Percentiles rank a stretch among this genome's conserved stretches.
These are phyloP conservation scores for Agapornis roseicollis DNA, from an alignment of 2,113 vertebrate species.

Conservation along the genomic window DNA sequence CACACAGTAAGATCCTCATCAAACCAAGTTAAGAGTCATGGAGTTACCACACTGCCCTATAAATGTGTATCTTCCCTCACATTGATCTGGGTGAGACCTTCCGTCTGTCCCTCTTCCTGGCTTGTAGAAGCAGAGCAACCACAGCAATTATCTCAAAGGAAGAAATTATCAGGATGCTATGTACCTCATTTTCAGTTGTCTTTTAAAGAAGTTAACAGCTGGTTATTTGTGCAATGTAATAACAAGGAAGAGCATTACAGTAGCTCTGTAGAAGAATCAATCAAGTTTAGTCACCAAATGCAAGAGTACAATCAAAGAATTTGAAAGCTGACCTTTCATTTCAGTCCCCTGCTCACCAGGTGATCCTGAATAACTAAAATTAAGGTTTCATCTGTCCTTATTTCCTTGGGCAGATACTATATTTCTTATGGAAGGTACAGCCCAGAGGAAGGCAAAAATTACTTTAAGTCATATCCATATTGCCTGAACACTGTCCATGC, in stretches of 20 bases:
- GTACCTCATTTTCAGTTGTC: neutral
- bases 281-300: neutral
- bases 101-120: neutral
- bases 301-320: neutral
- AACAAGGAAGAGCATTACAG: neutral
- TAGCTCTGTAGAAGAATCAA: neutral
- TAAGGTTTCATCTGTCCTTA: neutral
- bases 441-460: neutral
- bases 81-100: neutral
- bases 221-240: neutral
- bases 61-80: neutral
- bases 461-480: neutral
- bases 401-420: neutral
- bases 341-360: neutral
- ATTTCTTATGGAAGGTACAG: neutral
- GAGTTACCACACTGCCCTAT: neutral
- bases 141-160: neutral
- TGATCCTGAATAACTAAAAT: neutral
- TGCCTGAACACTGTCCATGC: neutral
- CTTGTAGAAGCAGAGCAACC: neutral
- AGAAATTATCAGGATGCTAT: neutral
- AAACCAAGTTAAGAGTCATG: accelerated
- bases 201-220: neutral
- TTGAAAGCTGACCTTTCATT: neutral
- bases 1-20: neutral